A percentile compares a stretch with the other conserved stretches of the same genome.
Evolutionary conservation across 2,888 invertebrate species (phyloP).

Genomic region (Mylabris sibirica): DNA sequence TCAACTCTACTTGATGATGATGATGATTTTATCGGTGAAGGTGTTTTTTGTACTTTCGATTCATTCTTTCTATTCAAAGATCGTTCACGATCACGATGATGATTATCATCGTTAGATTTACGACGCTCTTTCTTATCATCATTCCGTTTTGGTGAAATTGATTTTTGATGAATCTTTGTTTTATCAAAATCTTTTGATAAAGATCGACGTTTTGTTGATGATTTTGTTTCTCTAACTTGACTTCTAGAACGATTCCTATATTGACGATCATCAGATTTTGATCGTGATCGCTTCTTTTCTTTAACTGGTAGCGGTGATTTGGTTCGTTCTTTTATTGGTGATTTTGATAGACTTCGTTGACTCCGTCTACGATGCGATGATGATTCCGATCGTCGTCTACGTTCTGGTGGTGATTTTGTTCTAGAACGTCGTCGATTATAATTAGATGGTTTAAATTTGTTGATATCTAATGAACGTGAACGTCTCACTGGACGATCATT

Average conservation of each 20-base stretch:
- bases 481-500: constrained; percentile 20
- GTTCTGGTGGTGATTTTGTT: constrained; percentile 22
- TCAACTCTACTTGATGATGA: constrained; percentile 5
- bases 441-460: constrained; percentile 19
- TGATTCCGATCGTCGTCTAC: constrained; percentile 12
- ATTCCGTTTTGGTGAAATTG: constrained; percentile 30
- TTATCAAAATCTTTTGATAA: constrained; percentile 26
- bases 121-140: constrained; percentile 17
- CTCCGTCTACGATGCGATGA: constrained; percentile 5
- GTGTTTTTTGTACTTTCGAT: constrained; percentile 26
- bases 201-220: constrained; percentile 29
- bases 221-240: constrained; percentile 14
- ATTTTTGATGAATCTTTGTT: constrained; percentile 32
- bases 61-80: constrained; percentile 32
- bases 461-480: constrained; percentile 32
- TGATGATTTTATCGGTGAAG: constrained; percentile 17
- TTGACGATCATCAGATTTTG: constrained; percentile 21
- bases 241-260: constrained; percentile 24
- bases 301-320: constrained; percentile 18
- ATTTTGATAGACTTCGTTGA: constrained; percentile 30
- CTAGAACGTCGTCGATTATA: constrained; percentile 24
- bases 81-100: constrained; percentile 9
- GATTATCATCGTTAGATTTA: constrained; percentile 21
- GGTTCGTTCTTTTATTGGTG: constrained; percentile 15
- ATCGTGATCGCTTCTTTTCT: constrained; percentile 36